Base-by-base conservation (phyloP, 2,888 invertebrate species). In the Strigamia maritima region DNA sequence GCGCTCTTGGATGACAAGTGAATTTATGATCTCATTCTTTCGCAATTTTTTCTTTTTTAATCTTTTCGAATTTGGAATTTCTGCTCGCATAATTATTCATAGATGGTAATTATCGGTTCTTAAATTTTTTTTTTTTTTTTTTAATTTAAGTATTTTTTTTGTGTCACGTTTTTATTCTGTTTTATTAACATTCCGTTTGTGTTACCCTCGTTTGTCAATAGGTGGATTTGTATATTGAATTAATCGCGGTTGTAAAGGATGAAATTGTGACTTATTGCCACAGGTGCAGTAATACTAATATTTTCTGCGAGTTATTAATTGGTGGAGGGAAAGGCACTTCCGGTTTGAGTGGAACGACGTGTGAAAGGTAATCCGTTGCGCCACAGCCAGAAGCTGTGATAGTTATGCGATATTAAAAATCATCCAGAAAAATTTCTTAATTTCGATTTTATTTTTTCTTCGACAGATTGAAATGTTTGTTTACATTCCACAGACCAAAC, bases 71-170 rank as follows among this genome's bases (percentile, higher is more conserved):
- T 70, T 70, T 70, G 70, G 70, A 70, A 70, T 70, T 70, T 70
- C 70, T 70, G 26, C 70, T 28, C 2, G 12, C 16, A 14, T 70
- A 77, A 77, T 77, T 77, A 77, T 77, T 77, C 77, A 77, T 49
- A 75, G 75, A 24, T 12, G 75, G 75, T 75, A 75, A 75, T 75
- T 75, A 75, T 75, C 70, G 70, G 70, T 70, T 70, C 70, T 70
- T 70, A 14, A 4, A 2, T 70, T 28, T 70, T 28, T 26, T 2
- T 22, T 19, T 54, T 54, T 54, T 54, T n/a, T 54, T 54, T 1
- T 54, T 19, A n/a, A 6, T n/a, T 14, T 44, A 44, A 38, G 10
- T n/a, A 12, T 44, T 44, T n/a, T 44, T 44, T 44, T 1, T 14
- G 19, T 24, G 60, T 65, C 60, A 65, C 19, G n/a, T 54, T 54